phyloP scores from a whole-genome alignment of 2,113 vertebrate genomes.

The Nothocercus julius region DNA sequence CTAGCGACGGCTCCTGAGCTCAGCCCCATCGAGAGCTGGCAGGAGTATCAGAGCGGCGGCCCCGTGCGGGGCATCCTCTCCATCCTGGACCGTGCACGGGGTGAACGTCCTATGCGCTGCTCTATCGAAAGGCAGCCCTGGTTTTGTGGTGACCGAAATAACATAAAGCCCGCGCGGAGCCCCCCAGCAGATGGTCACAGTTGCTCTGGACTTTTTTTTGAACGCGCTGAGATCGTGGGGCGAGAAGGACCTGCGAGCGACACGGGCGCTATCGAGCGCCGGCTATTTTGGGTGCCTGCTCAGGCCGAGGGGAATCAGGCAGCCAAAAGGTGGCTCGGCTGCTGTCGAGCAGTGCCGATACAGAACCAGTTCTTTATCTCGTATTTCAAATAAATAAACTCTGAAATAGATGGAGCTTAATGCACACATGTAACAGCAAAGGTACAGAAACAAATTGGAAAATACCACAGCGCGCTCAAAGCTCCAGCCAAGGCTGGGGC shows the following conservation, averaged over 20 bases:
- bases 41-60: background rate
- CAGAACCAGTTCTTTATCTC: background rate
- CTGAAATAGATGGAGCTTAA: background rate
- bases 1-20: background rate
- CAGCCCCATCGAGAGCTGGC: background rate
- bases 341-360: background rate
- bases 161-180: no score
- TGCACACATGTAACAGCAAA: background rate
- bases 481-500: background rate
- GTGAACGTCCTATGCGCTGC: background rate
- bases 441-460: background rate
- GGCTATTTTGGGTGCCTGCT: background rate
- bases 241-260: background rate
- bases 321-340: background rate
- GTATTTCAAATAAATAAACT: background rate
- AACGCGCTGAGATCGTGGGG: background rate
- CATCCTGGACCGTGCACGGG: background rate
- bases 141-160: background rate
- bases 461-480: background rate
- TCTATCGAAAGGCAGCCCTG: background rate
- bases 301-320: background rate
- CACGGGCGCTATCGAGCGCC: background rate
- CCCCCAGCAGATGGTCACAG: background rate
- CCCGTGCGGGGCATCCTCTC: background rate
- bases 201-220: background rate